Conservation (phyloP, 2,797 vertebrate species). For the Cirrhinus molitorella region DNA sequence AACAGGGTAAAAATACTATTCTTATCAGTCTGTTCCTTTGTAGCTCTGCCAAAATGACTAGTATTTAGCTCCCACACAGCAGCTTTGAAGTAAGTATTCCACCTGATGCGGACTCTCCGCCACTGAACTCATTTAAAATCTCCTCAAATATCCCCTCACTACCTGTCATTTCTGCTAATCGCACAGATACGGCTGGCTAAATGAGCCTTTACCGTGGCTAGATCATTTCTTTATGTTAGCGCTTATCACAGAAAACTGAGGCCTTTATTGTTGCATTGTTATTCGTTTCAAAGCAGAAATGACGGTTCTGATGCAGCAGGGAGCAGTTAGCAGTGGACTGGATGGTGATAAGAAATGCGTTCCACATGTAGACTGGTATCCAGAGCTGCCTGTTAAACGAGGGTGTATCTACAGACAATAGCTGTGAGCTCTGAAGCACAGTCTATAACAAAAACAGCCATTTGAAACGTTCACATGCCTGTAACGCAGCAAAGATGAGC, state of each 20-base stretch:
- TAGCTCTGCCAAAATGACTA: conserved; percentile 51
- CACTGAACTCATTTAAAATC: conserved; percentile 50
- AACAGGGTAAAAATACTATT: conserved; percentile 35
- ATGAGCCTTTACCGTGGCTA: conserved; percentile 49
- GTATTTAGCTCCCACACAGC: conserved; percentile 49
- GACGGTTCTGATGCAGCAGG: conserved; percentile 45
- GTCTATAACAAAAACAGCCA: not conserved
- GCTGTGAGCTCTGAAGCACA: not conserved
- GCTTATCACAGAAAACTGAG: conserved; percentile 68
- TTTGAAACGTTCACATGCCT: not conserved
- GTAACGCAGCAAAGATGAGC: not conserved
- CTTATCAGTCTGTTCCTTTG: conserved; percentile 57
- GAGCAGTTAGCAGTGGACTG: conserved; percentile 45
- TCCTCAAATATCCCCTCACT: conserved; percentile 50
- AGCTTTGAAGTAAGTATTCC: conserved; percentile 53
- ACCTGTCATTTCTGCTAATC: conserved; percentile 56
- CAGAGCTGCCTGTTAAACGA: conserved; percentile 37
- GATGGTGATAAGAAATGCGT: conserved; percentile 77
- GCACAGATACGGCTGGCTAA: conserved; percentile 50
- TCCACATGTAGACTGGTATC: conserved; percentile 71
- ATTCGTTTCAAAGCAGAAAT: conserved; percentile 58
- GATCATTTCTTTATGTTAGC: conserved; percentile 74
- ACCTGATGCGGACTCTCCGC: conserved; percentile 52
- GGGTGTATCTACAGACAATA: conserved; percentile 46
- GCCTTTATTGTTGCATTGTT: conserved; percentile 61